Conservation (phyloP, 1,140 invertebrate genomes). For the Manduca sexta region DNA sequence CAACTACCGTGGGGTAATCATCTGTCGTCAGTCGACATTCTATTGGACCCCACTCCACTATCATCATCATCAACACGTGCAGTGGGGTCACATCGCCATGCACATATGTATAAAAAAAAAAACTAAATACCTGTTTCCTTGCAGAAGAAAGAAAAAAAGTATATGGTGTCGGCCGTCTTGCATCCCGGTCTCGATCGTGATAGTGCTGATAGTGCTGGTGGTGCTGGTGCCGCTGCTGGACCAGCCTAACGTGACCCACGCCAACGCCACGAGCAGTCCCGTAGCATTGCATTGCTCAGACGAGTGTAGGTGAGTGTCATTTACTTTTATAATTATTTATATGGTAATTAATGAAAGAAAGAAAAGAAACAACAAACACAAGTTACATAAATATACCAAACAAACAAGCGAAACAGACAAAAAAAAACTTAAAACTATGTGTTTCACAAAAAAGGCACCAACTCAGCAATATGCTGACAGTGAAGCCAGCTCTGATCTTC, state of each 20-base stretch:
- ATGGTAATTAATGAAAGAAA: no score
- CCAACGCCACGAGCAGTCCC: conserved; percentile 24
- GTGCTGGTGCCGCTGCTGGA: conserved; percentile 84
- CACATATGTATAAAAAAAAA: background rate
- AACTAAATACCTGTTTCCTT: conserved; percentile 3
- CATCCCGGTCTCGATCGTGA: conserved; percentile 85
- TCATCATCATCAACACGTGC: no score
- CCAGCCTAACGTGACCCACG: conserved; percentile 58
- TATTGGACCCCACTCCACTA: no score
- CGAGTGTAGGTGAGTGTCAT: conserved; percentile 71
- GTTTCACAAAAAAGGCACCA: no score
- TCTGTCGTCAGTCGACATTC: no score
- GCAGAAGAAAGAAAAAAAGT: conserved; percentile 64
- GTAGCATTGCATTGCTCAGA: conserved; percentile 65
- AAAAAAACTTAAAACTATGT: no score
- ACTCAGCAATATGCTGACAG: no score
- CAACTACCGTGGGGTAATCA: no score
- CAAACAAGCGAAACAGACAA: background rate
- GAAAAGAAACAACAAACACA: no score
- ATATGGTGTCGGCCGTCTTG: conserved; percentile 83
- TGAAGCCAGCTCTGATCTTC: no score
- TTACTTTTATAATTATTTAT: background rate
- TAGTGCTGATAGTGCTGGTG: conserved; percentile 83
- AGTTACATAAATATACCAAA: no score
- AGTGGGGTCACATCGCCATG: no score